Base-by-base conservation (phyloP, 2,113 vertebrate species). In the Eurypyga helias region DNA sequence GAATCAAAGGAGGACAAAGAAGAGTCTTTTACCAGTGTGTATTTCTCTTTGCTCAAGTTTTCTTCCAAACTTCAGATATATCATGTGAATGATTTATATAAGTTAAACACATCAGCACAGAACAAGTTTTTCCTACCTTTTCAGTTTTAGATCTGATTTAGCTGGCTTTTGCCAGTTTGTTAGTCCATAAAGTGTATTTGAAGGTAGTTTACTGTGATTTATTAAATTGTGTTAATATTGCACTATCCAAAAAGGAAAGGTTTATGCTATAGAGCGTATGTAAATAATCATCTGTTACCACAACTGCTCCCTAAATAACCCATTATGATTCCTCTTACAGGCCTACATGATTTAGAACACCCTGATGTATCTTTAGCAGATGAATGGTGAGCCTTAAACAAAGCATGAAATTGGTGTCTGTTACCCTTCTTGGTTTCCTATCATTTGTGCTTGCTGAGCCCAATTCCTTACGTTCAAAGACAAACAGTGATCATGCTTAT, bases 271-370 rank as follows among this genome's bases (percentile, higher is more conserved):
- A 55, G 83, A 89, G 65, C 88, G 13, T 93, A 86, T 88, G 78
- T 95, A 93, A 95, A 95, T 96, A 96, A 76, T 91, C 93, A 76
- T 91, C 93, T 84, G 60, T 77, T 80, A 73, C 45, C 46, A 52
- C 60, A 38, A 57, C 24, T 71, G 49, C 62, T 89, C 69, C 87
- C 72, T 93, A 90, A 96, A 83, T 89, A 80, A 95, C 28, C 52
- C 73, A 58, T 96, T 97, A 85, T 96, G 78, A 91, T 98, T 97
- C 85, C 83, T 91, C 54, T 96, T 98, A 64, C 92, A 99, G 99
- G 99, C 66, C 98, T 99, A 52, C 99, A 99, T 97, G 99, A 99
- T 98, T 98, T 99, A 98, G 99, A 99, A 91, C 99, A 99, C 97
- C 99, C 99, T n/a, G 99, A 99, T 95, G 99, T 99, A 78, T 99